Evolutionary conservation across 2,888 invertebrate genomes (phyloP).

Genomic region (Synanthedon vespiformis): DNA sequence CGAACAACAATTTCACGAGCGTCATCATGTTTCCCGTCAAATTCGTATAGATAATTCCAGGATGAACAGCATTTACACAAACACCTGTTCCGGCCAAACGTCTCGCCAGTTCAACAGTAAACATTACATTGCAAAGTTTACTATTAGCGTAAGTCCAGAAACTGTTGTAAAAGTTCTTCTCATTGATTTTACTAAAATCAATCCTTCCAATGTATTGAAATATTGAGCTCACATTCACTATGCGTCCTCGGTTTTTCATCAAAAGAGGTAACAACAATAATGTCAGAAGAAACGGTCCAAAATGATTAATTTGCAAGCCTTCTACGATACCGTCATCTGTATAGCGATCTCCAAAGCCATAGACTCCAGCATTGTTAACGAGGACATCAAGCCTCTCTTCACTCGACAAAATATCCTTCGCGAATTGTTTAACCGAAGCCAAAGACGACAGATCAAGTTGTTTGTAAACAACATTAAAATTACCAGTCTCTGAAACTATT

Average conservation of each 20-base stretch:
- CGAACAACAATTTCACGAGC: conserved; percentile 39
- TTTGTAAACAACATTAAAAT: conserved; percentile 72
- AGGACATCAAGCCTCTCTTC: conserved; percentile 58
- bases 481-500: conserved; percentile 74
- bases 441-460: conserved; percentile 48
- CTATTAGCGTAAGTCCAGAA: conserved; percentile 21
- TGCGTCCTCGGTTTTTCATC: conserved; percentile 20
- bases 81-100: conserved; percentile 51
- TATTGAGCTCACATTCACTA: conserved; percentile 24
- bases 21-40: conserved; percentile 69
- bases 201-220: conserved; percentile 18
- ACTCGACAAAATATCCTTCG: conserved; percentile 50
- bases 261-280: conserved; percentile 60
- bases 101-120: conserved; percentile 28
- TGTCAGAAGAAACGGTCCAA: conserved; percentile 74
- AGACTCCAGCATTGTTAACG: conserved; percentile 65
- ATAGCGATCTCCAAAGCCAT: conserved; percentile 24
- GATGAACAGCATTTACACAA: conserved; percentile 81
- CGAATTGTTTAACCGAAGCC: conserved; percentile 62
- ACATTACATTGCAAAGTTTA: conserved; percentile 30
- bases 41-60: conserved; percentile 80
- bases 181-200: conserved; percentile 7
- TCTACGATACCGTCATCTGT: conserved; percentile 69
- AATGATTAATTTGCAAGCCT: conserved; percentile 71
- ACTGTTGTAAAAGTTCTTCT: conserved; percentile 55